phyloP scores from a whole-genome alignment of 2,113 vertebrate species.

The Ceuthmochares aereus region DNA sequence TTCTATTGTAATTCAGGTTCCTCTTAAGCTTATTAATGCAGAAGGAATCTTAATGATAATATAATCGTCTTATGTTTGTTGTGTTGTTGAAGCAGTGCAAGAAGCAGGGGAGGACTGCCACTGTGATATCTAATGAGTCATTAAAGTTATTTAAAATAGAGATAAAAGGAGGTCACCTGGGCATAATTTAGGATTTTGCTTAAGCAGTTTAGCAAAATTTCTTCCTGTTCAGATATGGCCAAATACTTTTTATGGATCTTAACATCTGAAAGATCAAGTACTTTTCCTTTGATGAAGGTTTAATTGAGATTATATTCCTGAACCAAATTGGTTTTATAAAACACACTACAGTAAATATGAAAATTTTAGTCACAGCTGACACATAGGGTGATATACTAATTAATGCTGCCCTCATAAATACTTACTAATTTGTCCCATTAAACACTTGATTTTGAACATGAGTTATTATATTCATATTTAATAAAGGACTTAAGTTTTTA shows the following conservation, averaged over 20 bases:
- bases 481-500: neutral
- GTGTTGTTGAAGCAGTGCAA: neutral
- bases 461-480: neutral
- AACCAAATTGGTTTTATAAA: neutral
- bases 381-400: neutral
- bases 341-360: neutral
- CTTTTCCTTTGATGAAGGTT: neutral
- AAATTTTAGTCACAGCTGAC: neutral
- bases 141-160: neutral
- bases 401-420: neutral
- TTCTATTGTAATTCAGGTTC: neutral
- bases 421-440: neutral
- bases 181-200: neutral
- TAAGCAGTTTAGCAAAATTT: neutral
- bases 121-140: neutral
- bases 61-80: constrained; percentile 19
- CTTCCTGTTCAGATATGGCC: neutral
- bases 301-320: neutral
- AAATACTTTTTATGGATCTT: neutral
- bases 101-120: neutral
- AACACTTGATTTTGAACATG: neutral
- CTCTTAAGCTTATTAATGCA: constrained; percentile 22
- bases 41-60: neutral
- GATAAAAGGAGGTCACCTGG: neutral
- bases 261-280: neutral